Evolutionary conservation across 1,140 invertebrate species (phyloP), one percentile per base, ranked within the genome.

Genomic region (Onthophagus taurus): DNA sequence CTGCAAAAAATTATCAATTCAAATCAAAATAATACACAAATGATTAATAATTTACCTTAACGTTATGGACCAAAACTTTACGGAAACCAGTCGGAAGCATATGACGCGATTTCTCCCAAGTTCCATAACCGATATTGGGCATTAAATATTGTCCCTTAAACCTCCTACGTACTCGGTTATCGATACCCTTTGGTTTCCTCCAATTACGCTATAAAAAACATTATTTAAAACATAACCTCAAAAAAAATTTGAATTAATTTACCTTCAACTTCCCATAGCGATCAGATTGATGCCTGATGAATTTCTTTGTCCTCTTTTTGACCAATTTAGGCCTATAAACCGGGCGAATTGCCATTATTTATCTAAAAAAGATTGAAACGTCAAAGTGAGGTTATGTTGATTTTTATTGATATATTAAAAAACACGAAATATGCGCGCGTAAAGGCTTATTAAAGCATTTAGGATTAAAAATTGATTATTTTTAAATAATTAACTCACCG

Each of bases 71-170:
- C 86, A 80, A 41, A 83, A 70, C 92, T 71, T 98, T 98, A 42
- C 85, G 81, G 77, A 98, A 99, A 44, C 94, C 94, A 70, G 91
- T 97, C 30, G 94, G 95, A 29, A 97, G 78, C 81, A 98, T 89
- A 66, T 98, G 92, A 66, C 82, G 83, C 26, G 92, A 96, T 58
- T 85, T 88, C 63, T 89, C 87, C 63, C 85, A 88, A 51, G 90
- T 91, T 59, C 97, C 95, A 69, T 97, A 99, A 83, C 96, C 97
- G 72, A 99, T 97, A 61, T 86, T 95, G 31, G 97, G 97, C 96
- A 99, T 99, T 69, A 91, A 72, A 63, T 87, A 94, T 65, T 97
- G 92, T 17, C 97, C 97, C 82, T 98, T 99, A 74, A 99, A 99
- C 52, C 93, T 78, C 61, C 96, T 84, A 53, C 97, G 80, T 7